phyloP scores from a whole-genome alignment of 2,888 invertebrate species.

The Stenodema calcarata region DNA sequence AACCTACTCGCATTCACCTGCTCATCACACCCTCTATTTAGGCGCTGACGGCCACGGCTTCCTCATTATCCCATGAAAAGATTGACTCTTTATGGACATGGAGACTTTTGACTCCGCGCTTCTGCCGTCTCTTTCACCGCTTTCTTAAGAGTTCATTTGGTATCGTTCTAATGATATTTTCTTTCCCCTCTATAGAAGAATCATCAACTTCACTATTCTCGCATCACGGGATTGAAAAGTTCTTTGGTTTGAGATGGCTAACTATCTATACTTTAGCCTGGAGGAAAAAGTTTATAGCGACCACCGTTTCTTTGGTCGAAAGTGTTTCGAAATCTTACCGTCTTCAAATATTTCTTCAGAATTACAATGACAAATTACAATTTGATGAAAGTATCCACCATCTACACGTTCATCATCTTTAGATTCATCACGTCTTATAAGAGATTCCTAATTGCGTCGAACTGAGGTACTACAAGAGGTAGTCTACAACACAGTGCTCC shows the following conservation, averaged over 20 bases:
- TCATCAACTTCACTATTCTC: constrained; percentile 30
- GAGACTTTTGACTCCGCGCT: constrained; percentile 40
- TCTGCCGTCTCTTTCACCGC: constrained; percentile 39
- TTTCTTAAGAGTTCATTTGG: constrained; percentile 42
- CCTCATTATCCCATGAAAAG: constrained; percentile 50
- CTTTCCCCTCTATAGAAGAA: background rate
- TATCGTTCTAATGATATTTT: constrained; percentile 34
- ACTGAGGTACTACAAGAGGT: background rate
- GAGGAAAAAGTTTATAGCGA: background rate
- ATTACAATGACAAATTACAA: background rate
- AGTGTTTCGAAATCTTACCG: background rate
- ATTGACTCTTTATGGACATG: constrained; percentile 45
- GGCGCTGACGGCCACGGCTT: constrained; percentile 46
- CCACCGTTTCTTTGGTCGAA: background rate
- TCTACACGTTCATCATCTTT: background rate
- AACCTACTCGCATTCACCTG: constrained; percentile 28
- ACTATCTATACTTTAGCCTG: background rate
- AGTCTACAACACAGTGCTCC: too few species aligned
- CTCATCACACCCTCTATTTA: constrained; percentile 46
- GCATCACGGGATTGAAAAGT: background rate
- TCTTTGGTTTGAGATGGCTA: background rate
- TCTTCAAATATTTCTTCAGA: background rate
- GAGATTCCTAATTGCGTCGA: background rate
- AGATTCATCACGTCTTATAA: background rate
- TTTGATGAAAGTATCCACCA: background rate